Evolutionary conservation across 2,113 vertebrate species (phyloP), one percentile per base, ranked within the genome.

Genomic region (Phylloscopus whistleri): DNA sequence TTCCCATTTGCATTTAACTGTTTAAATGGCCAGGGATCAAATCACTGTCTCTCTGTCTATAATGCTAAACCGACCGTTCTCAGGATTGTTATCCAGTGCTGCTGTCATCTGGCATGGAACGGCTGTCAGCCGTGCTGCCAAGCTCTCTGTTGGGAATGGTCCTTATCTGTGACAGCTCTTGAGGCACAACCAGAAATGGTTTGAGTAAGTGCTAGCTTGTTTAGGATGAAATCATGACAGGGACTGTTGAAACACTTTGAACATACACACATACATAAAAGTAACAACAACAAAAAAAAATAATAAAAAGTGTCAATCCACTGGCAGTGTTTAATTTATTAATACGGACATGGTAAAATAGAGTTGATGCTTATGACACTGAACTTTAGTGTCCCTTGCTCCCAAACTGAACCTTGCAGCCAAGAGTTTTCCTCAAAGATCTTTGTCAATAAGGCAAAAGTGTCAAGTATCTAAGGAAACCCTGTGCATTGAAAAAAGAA

Each of bases 241-340:
- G 2, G 24, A 31, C 9, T 63, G 8, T n/a, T 69, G 31, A 39
- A 69, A 49, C 23, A 67, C 15, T 66, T 51, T 31, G 19, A 82
- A 35, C 0, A 16, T n/a, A 15, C 1, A 28, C 6, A 41, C 1
- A 3, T 8, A 33, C 13, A 26, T 11, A 4, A 49, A 58, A 62
- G 6, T 17, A 56, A 19, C 1, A 2, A 13, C 10, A 21, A 3
- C 7, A 5, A 0, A 5, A 49, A 49, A 27, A 17, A 53, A n/a
- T n/a, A n/a, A n/a, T n/a, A 28, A 30, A 52, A 30, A 27, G 3
- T n/a, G 14, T 37, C 3, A 23, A 30, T 82, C 19, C 13, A 41
- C 11, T 67, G 51, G 15, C n/a, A 31, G 3, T 24, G 9, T 78
- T 95, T 48, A 52, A 44, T 62, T 87, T 85, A 48, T 26, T 37